Percentiles rank a stretch among this genome's conserved stretches.
phyloP scores from a whole-genome alignment of 2,888 invertebrate genomes.

The Autographa gamma region DNA sequence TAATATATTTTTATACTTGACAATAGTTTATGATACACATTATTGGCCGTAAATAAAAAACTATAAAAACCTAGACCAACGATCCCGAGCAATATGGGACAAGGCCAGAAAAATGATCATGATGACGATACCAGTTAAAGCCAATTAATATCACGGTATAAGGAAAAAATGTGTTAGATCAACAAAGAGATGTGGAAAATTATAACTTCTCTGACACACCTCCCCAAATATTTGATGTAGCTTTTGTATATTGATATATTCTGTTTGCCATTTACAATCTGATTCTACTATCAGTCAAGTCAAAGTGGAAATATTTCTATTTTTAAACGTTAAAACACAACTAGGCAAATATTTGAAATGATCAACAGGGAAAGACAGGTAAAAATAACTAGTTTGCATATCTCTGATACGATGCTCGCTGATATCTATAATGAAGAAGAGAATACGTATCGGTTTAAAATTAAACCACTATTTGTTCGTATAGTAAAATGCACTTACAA shows the following conservation, averaged over 20 bases:
- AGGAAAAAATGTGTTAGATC: not conserved
- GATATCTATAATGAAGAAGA: too few species aligned
- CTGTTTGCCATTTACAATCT: slow-evolving; percentile 1
- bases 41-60: too few species aligned
- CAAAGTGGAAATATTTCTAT: not conserved
- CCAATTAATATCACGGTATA: not conserved
- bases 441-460: too few species aligned
- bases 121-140: not conserved
- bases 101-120: not conserved
- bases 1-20: too few species aligned
- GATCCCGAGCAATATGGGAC: not conserved
- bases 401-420: too few species aligned
- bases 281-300: not conserved
- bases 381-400: too few species aligned
- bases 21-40: too few species aligned
- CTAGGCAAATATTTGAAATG: too few species aligned
- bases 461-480: too few species aligned
- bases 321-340: not conserved
- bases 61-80: not conserved
- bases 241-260: not conserved
- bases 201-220: not conserved
- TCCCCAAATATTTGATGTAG: slow-evolving; percentile 4
- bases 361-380: too few species aligned
- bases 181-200: slow-evolving; percentile 2
- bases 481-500: too few species aligned